These are phyloP conservation scores for Graptemys geographica DNA, from an alignment of 2,797 vertebrate species.

Conservation along the genomic window DNA sequence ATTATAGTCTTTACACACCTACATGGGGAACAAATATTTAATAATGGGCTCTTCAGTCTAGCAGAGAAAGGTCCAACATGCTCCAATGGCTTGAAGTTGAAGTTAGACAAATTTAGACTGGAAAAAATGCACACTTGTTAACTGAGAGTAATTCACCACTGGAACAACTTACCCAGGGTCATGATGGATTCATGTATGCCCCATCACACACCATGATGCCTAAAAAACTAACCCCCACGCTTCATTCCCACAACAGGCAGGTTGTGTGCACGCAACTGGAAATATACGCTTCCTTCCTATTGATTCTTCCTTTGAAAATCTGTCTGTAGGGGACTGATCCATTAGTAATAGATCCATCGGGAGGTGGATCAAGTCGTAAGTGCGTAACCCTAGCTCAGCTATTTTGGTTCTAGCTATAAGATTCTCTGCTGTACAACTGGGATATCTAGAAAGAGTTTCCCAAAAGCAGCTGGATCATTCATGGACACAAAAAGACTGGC, in stretches of 20 bases:
- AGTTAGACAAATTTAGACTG: not conserved
- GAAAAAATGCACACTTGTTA: not conserved
- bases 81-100: not conserved
- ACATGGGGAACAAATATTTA: not conserved
- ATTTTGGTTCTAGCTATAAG: no score
- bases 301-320: accelerated
- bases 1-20: not conserved
- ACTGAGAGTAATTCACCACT: not conserved
- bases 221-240: not conserved
- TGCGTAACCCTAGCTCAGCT: accelerated
- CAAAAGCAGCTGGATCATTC: accelerated
- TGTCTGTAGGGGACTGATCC: not conserved
- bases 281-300: no score
- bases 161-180: not conserved
- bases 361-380: not conserved
- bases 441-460: not conserved
- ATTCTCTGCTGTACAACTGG: not conserved
- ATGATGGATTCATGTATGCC: not conserved
- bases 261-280: not conserved
- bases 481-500: not conserved
- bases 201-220: no score
- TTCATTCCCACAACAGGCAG: not conserved
- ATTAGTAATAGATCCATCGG: accelerated
- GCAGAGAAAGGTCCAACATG: not conserved
- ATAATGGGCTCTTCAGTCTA: not conserved